Evolutionary conservation across 2,888 invertebrate genomes (phyloP).

Genomic region (Germaria angustata): DNA sequence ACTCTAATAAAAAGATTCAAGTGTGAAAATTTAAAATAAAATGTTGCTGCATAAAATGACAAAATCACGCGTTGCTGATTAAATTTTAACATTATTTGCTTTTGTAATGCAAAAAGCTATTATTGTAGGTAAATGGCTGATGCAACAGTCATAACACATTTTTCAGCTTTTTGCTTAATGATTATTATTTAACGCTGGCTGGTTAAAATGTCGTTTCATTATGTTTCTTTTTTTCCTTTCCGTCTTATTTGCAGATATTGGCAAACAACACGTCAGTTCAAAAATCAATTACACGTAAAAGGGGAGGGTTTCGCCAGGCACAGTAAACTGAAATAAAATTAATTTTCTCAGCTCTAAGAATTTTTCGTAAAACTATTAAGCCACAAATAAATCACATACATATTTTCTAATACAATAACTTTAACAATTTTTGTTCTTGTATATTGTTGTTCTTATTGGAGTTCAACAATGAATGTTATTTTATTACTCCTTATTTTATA

Average conservation of each 20-base stretch:
- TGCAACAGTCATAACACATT: background rate
- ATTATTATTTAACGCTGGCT: constrained; percentile 43
- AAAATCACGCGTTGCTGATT: constrained; percentile 66
- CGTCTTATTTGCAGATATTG: constrained; percentile 44
- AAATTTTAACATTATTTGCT: constrained; percentile 65
- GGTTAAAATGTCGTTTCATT: constrained; percentile 29
- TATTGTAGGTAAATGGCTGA: constrained; percentile 36
- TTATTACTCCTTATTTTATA: too few relatives aligned
- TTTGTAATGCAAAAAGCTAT: constrained; percentile 32
- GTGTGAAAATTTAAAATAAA: constrained; percentile 1
- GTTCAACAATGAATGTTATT: too few relatives aligned
- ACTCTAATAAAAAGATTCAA: background rate
- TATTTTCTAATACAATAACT: too few relatives aligned
- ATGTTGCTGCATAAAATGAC: constrained; percentile 38
- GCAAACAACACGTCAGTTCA: constrained; percentile 52
- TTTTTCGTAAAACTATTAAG: too few relatives aligned
- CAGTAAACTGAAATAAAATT: too few relatives aligned
- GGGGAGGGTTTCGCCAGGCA: background rate
- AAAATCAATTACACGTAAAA: constrained; percentile 66
- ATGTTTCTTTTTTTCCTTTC: background rate
- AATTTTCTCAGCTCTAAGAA: too few relatives aligned
- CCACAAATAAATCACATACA: too few relatives aligned
- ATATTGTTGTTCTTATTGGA: too few relatives aligned
- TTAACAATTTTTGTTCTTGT: too few relatives aligned
- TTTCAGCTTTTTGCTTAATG: background rate